Conservation (phyloP, 1,140 invertebrate genomes). For the Brachionus asplanchnoidis region DNA sequence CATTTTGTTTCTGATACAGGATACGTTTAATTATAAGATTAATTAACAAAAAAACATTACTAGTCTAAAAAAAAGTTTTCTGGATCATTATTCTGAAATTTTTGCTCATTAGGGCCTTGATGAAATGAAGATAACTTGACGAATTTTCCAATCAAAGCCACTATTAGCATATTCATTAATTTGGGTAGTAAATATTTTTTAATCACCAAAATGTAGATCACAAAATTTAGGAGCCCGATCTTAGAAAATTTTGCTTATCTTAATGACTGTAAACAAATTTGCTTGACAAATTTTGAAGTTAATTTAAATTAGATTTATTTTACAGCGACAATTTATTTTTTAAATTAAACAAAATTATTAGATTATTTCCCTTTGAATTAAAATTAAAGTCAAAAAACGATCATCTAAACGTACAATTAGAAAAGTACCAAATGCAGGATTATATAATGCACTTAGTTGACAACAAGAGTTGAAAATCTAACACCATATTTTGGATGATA, state of each 20-base stretch:
- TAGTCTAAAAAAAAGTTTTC: neutral
- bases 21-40: neutral
- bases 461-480: neutral
- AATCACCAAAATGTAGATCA: neutral
- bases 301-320: neutral
- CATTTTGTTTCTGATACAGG: neutral
- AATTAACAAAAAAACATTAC: constrained; percentile 4
- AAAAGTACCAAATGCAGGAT: neutral
- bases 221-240: neutral
- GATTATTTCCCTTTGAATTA: neutral
- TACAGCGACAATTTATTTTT: neutral
- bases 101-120: neutral
- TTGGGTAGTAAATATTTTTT: neutral
- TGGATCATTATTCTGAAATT: neutral
- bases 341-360: neutral
- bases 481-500: neutral
- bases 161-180: neutral
- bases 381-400: neutral
- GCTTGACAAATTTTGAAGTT: neutral
- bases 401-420: neutral
- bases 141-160: neutral
- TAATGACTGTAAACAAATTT: neutral
- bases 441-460: neutral
- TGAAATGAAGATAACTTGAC: neutral
- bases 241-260: neutral